These are phyloP conservation scores for Columba guinea DNA, from an alignment of 2,797 vertebrate species.

Conservation along the genomic window DNA sequence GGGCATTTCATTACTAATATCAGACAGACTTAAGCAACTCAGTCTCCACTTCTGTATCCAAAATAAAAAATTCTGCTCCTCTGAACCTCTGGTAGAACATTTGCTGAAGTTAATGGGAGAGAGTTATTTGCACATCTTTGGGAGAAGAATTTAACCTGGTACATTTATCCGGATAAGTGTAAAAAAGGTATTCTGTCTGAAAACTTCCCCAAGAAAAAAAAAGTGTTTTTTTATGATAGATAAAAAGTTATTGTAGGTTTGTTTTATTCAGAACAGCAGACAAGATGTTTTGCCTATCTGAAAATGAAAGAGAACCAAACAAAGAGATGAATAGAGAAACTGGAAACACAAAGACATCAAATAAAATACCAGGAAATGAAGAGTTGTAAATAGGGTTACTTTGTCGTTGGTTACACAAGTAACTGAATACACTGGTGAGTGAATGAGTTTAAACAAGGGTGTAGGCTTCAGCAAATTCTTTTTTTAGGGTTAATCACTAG, in stretches of 20 bases:
- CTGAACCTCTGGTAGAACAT: background rate
- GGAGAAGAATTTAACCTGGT: background rate
- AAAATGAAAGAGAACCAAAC: conserved; percentile 53
- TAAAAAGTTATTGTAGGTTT: conserved; percentile 39
- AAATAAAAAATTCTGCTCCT: background rate
- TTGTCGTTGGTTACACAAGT: conserved; percentile 61
- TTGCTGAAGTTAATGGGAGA: background rate
- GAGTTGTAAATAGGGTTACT: conserved; percentile 64
- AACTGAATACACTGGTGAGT: conserved; percentile 66
- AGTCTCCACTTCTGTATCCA: background rate
- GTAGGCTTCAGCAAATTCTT: conserved; percentile 73
- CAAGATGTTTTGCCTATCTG: conserved; percentile 64
- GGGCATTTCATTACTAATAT: background rate
- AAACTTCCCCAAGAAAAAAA: conserved; percentile 28
- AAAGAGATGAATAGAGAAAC: conserved; percentile 59
- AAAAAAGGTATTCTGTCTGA: background rate
- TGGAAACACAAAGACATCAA: conserved; percentile 66
- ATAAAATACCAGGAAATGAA: conserved; percentile 68
- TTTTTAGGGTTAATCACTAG: conserved; percentile 84
- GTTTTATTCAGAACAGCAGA: conserved; percentile 54
- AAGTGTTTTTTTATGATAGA: background rate
- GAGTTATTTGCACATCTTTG: background rate
- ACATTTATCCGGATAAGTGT: background rate
- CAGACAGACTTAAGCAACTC: background rate
- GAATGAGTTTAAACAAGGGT: conserved; percentile 72